A percentile compares a stretch with the other conserved stretches of the same genome.
These are phyloP conservation scores for Phalera bucephala DNA, from an alignment of 2,888 invertebrate genomes.

Conservation along the genomic window DNA sequence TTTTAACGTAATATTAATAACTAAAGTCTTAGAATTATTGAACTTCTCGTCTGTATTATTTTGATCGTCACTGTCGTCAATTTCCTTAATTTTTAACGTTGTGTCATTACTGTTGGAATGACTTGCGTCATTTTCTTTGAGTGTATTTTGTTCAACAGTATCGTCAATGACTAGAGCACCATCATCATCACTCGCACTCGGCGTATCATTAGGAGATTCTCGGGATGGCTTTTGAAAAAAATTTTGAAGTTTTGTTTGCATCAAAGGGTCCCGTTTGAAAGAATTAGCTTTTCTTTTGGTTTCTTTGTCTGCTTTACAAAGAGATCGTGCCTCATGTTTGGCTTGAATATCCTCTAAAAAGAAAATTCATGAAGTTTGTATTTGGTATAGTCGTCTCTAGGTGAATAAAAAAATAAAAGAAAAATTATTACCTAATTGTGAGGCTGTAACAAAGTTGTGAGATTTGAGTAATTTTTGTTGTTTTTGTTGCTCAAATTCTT, in stretches of 20 bases:
- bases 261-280: slow-evolving; percentile 73
- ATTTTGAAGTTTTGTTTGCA: slow-evolving; percentile 72
- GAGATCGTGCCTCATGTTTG: slow-evolving; percentile 41
- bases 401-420: no score
- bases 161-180: slow-evolving; percentile 59
- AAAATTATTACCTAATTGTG: slow-evolving; percentile 60
- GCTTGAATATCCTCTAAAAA: slow-evolving; percentile 40
- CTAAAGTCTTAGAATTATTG: slow-evolving; percentile 47
- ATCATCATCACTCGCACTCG: slow-evolving; percentile 57
- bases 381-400: no score
- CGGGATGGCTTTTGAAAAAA: slow-evolving; percentile 65
- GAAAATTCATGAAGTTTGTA: no score
- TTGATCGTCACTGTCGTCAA: slow-evolving; percentile 13
- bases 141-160: slow-evolving; percentile 28
- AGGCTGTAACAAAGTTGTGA: slow-evolving; percentile 62
- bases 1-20: slow-evolving; percentile 72
- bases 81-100: slow-evolving; percentile 48
- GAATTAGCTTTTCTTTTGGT: slow-evolving; percentile 70
- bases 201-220: slow-evolving; percentile 37
- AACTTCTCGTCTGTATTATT: background rate
- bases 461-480: slow-evolving; percentile 33
- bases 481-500: slow-evolving; percentile 72
- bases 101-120: slow-evolving; percentile 39
- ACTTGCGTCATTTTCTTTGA: slow-evolving; percentile 29
- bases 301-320: slow-evolving; percentile 74